These are phyloP conservation scores for Dicrostonyx torquatus DNA, from an alignment of 2,797 vertebrate species.

Conservation along the genomic window DNA sequence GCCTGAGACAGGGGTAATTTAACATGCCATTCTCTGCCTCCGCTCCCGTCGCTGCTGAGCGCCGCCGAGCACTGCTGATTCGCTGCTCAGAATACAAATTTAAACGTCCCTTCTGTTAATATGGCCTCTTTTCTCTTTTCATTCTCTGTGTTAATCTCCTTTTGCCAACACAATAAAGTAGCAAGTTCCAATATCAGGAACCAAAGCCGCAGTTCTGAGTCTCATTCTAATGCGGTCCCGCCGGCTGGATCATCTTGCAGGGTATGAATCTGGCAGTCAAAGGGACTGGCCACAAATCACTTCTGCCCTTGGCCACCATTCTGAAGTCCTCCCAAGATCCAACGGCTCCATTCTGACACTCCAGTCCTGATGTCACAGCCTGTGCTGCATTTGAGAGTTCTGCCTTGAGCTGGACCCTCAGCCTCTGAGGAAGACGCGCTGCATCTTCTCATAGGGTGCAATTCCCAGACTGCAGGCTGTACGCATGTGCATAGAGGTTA, in stretches of 20 bases:
- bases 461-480: background rate
- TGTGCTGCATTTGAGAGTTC: background rate
- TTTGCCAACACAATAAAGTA: slow-evolving; percentile 75
- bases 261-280: background rate
- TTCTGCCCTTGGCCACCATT: background rate
- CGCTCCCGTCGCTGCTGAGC: slow-evolving; percentile 46
- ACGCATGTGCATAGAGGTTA: background rate
- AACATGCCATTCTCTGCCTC: slow-evolving; percentile 77
- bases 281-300: background rate
- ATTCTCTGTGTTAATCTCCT: slow-evolving; percentile 65
- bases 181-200: slow-evolving; percentile 61
- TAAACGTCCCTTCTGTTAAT: slow-evolving; percentile 75
- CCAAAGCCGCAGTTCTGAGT: background rate
- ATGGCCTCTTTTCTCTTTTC: slow-evolving; percentile 77
- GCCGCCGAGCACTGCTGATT: slow-evolving; percentile 66
- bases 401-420: background rate
- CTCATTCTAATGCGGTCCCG: background rate
- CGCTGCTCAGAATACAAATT: slow-evolving; percentile 78
- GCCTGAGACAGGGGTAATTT: slow-evolving; percentile 77
- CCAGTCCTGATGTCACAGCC: background rate
- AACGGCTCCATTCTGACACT: background rate
- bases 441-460: background rate
- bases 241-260: background rate
- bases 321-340: background rate
- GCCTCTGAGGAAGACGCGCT: background rate